Percentiles rank a stretch among this genome's conserved stretches.
phyloP scores from a whole-genome alignment of 2,797 vertebrate species.

The Poecilia wingei region DNA sequence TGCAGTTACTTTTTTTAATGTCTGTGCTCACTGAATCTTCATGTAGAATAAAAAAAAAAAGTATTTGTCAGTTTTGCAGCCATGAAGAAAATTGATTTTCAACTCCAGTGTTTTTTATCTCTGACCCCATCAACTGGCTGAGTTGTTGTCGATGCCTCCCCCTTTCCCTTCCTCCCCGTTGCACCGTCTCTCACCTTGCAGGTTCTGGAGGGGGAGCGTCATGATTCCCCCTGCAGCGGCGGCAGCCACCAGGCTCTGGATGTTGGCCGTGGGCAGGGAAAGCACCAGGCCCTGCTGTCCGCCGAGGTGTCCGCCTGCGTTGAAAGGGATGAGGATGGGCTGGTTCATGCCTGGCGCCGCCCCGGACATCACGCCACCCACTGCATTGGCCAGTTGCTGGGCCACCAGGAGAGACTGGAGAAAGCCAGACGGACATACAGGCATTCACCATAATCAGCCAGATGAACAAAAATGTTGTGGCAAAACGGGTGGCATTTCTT shows the following conservation, averaged over 20 bases:
- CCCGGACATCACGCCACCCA: constrained; percentile 95
- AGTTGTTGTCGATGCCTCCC: constrained; percentile 3
- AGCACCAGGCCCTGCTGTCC: constrained; percentile 98
- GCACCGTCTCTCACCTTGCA: constrained; percentile 89
- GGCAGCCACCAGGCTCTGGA: constrained; percentile 98
- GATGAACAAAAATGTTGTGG: neutral
- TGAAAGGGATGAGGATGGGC: constrained; percentile 98
- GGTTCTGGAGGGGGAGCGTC: constrained; percentile 98
- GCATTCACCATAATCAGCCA: neutral
- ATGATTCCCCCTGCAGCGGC: constrained; percentile 98
- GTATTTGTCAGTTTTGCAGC: neutral
- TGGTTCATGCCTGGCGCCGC: constrained; percentile 92
- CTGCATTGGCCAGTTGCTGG: constrained; percentile 94
- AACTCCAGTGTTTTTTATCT: neutral
- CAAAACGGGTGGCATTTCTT: neutral
- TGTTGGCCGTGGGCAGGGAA: constrained; percentile 95
- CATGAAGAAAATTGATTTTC: neutral
- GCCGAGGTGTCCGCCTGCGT: constrained; percentile 93
- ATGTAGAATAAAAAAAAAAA: constrained; percentile 3
- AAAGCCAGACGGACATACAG: constrained; percentile 22
- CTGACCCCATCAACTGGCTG: constrained; percentile 5
- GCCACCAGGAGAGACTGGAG: constrained; percentile 93
- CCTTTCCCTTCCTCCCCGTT: too few species aligned
- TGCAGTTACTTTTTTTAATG: constrained; percentile 5
- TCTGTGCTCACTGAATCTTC: constrained; percentile 4